Base-by-base conservation (phyloP, 37 sponge, comb jelly and placozoan genomes). In the Ephydatia muelleri region DNA sequence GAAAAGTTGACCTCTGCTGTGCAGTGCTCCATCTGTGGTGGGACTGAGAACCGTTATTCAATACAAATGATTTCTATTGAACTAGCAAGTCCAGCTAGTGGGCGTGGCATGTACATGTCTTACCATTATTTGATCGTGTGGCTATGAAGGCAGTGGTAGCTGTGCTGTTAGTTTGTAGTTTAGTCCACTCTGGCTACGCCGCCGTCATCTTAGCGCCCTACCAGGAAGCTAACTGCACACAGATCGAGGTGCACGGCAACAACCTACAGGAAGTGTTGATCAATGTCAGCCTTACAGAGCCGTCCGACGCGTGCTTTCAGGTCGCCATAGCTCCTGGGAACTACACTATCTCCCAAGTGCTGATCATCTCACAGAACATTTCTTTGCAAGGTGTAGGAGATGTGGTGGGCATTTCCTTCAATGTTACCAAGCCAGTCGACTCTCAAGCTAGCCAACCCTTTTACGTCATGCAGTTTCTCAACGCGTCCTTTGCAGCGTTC, bases 391-490 rank as follows among this genome's bases (percentile, higher is more conserved):
- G 68, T 29, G 64, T 25, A 14, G 35, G 27, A 34, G 80, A 68
- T 40, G 36, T 28, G 1, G 33, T 75, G 32, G 9, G 9, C 23
- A 38, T 38, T 27, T 13, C 27, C 26, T 13, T 71, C 14, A 33
- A 35, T 5, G 74, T 36, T 31, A 73, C 33, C 1, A 73, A 31
- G 23, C 36, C 74, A 8, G 74, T 35, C 74, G 3, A 14, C 22
- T 35, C 9, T 21, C 19, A 57, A 11, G 57, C 57, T 57, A 57
- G 57, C 57, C 65, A 69, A 48, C 72, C 73, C 3, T 27, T 57
- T 21, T 83, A 83, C 65, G 80, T 38, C 25, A 26, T 83, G 28
- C 33, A 11, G 26, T 88, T 88, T 65, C 34, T 21, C 28, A 13
- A 28, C 40, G 34, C 67, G 11, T 14, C 49, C 5, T 49, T 76